These are phyloP conservation scores for Frankliniella fusca DNA, from an alignment of 2,888 invertebrate genomes.

Conservation along the genomic window DNA sequence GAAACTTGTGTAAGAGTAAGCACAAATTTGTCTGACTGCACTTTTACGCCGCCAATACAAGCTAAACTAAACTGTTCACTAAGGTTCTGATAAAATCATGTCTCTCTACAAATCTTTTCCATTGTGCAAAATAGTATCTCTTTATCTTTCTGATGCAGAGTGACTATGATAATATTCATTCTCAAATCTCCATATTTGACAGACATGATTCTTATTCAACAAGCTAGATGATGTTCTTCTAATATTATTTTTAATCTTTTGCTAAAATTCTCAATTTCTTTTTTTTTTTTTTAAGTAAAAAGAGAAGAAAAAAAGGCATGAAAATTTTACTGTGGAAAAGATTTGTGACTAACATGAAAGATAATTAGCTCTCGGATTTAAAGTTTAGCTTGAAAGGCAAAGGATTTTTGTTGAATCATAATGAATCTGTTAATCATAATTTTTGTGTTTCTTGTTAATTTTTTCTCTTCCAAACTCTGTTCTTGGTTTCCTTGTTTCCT, in stretches of 20 bases:
- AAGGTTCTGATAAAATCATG: background rate
- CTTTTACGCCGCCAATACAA: background rate
- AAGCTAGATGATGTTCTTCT: background rate
- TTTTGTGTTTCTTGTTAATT: background rate
- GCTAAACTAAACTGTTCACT: background rate
- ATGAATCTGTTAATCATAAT: background rate
- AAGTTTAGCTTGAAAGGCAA: background rate
- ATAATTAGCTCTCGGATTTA: background rate
- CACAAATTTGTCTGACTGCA: background rate
- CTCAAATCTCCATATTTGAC: background rate
- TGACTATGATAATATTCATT: too few species aligned
- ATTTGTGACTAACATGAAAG: background rate
- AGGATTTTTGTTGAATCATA: slow-evolving; percentile 6
- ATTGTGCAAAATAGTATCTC: background rate
- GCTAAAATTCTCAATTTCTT: background rate
- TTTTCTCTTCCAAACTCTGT: background rate
- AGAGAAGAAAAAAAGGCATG: background rate
- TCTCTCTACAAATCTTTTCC: background rate
- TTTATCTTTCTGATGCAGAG: too few species aligned
- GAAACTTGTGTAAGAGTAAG: background rate
- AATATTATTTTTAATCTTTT: background rate
- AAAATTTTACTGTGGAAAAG: background rate
- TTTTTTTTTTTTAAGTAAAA: background rate
- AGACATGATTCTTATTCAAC: background rate
- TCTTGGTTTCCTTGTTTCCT: background rate